Conservation (phyloP, 2,113 vertebrate species). For the Bucco capensis region DNA sequence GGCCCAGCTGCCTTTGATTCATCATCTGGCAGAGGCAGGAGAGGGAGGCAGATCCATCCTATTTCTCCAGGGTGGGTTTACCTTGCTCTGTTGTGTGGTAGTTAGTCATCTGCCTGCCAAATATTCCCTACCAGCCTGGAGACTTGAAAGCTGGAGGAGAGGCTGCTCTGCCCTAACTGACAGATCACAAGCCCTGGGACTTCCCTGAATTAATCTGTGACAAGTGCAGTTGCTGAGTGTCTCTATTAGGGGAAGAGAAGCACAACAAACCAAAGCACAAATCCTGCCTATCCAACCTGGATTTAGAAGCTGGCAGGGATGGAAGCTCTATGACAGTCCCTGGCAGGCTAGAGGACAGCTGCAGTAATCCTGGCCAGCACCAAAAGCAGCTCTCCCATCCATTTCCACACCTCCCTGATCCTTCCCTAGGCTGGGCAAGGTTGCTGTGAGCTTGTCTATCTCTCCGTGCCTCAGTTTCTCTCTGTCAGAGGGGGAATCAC, state of each 20-base stretch:
- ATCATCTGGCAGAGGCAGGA: neutral
- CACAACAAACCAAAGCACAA: neutral
- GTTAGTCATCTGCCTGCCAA: neutral
- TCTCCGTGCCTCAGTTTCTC: too few relatives aligned
- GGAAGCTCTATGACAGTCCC: neutral
- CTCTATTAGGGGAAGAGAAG: neutral
- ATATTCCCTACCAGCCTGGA: neutral
- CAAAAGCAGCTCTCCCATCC: neutral
- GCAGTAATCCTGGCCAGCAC: accelerated
- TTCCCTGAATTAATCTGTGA: conserved; percentile 21
- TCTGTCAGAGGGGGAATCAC: too few relatives aligned
- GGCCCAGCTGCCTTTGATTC: neutral
- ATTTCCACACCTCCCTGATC: neutral
- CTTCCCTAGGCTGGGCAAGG: neutral
- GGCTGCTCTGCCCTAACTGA: neutral
- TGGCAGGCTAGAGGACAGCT: neutral
- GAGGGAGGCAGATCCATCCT: neutral
- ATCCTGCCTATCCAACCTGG: neutral
- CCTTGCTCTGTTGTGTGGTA: neutral
- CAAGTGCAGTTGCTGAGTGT: neutral
- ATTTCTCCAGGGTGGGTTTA: neutral
- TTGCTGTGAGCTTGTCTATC: neutral
- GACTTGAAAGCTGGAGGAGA: neutral
- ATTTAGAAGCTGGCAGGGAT: neutral
- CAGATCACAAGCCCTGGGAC: neutral